Base-by-base conservation (phyloP, 53 echinoderm and acorn worm genomes). In the Zoroaster sp. region DNA sequence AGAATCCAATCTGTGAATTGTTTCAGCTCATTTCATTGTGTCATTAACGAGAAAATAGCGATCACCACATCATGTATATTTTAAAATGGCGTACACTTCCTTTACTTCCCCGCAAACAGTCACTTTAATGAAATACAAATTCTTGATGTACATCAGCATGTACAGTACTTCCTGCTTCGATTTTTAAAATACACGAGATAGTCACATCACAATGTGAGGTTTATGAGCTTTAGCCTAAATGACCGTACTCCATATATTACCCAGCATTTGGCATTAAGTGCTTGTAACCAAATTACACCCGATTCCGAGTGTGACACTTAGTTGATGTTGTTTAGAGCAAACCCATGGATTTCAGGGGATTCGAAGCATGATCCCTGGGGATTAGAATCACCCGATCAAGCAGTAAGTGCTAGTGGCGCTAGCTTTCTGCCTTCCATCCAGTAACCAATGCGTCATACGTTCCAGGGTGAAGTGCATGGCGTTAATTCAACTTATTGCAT, bases 251-350 rank as follows among this genome's bases (percentile, higher is more conserved):
- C 31, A 18, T 33, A 46, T 34, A 76, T 31, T 12, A 73, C 31
- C 47, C 76, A 76, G 49, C 42, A 47, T 18, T 34, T 33, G 18
- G 49, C 76, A 49, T 76, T 49, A 51, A 76, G 76, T 76, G 76
- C 76, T 76, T 47, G 33, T 76, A 76, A 76, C 47, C 52, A 76
- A 76, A 76, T 76, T 76, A 76, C 28, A 33, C 17, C 49, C 49
- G 51, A 33, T 76, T 46, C 76, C 32, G 51, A 34, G 51, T 76
- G 76, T 34, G 51, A 76, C 76, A 51, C 46, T 46, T 47, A 34
- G 32, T 45, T 76, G 52, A 76, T 45, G 17, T 40, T 76, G 76
- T 76, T 47, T 49, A 30, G 10, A 15, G 49, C 45, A 46, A 40
- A 76, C 46, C 76, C 21, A 34, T 76, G 46, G 76, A 76, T 76